Base-by-base conservation (phyloP, 2,888 invertebrate species). In the Peribatodes rhomboidaria region DNA sequence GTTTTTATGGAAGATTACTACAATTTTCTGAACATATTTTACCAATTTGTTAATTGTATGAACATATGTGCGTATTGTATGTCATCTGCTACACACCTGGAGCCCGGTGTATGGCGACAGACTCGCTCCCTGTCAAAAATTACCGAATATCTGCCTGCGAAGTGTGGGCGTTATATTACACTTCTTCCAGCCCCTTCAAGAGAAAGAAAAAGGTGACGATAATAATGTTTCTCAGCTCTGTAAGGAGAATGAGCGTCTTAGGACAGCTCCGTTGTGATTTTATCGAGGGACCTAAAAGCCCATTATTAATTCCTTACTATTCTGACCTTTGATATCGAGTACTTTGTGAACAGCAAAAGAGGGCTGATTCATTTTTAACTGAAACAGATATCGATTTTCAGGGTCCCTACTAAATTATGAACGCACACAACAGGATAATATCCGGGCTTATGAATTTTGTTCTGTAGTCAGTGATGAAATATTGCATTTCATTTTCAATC, bases 251-350 rank as follows among this genome's bases (percentile, higher is more conserved):
- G 11, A 46, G n/a, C 16, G 31, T 41, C 35, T 63, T 61, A 59
- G 56, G 53, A n/a, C 73, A 74, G 75, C 75, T 76, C 69, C 65
- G 59, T 65, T 66, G 66, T 66, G 71, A 68, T 74, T 72, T 73
- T 72, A 74, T 76, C 74, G 77, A 75, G 68, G 64, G 70, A 73
- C 75, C 71, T 72, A 73, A 73, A 67, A 74, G 73, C 75, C 71
- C 76, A 82, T 80, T 79, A 80, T 76, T 79, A 78, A 79, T 79
- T 77, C 76, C 66, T 69, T 65, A 73, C 76, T 69, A 69, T 61
- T 74, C 71, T 73, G 61, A 68, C 70, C 68, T 57, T 60, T 60
- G 56, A 56, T 65, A 55, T 60, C 37, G 56, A 56, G 44, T 55
- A 58, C 54, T 58, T 59, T 53, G 63, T 39, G 46, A 41, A 27